These are phyloP conservation scores for Bubo blakistoni DNA, from an alignment of 2,113 vertebrate genomes.

Conservation along the genomic window DNA sequence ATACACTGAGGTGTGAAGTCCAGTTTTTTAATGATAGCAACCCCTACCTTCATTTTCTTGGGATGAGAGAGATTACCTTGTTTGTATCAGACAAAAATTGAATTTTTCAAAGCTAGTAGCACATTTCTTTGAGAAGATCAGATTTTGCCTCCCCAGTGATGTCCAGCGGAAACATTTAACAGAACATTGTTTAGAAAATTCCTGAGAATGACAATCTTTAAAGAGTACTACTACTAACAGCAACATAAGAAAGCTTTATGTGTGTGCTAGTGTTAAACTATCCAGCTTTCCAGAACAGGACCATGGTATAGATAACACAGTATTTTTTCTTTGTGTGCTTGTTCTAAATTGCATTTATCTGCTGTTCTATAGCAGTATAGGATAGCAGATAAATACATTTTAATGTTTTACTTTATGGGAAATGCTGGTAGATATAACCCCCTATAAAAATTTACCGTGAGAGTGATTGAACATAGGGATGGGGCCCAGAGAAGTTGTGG, in stretches of 20 bases:
- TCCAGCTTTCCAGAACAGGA: neutral
- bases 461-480: neutral
- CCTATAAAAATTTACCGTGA: accelerated
- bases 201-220: accelerated
- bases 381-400: neutral
- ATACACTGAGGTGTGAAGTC: neutral
- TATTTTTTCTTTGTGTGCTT: neutral
- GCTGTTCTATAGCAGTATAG: neutral
- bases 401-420: neutral
- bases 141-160: neutral
- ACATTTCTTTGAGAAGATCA: neutral
- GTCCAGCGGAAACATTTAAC: neutral
- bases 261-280: neutral
- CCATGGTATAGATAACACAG: accelerated
- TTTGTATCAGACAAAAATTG: neutral
- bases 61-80: neutral
- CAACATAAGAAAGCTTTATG: neutral
- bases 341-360: neutral
- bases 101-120: neutral
- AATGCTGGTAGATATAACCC: neutral
- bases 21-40: neutral
- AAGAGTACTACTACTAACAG: neutral
- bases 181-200: neutral
- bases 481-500: neutral
- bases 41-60: neutral